Evolutionary conservation across 1,140 invertebrate genomes (phyloP).

Genomic region (Mactra quadrangularis): DNA sequence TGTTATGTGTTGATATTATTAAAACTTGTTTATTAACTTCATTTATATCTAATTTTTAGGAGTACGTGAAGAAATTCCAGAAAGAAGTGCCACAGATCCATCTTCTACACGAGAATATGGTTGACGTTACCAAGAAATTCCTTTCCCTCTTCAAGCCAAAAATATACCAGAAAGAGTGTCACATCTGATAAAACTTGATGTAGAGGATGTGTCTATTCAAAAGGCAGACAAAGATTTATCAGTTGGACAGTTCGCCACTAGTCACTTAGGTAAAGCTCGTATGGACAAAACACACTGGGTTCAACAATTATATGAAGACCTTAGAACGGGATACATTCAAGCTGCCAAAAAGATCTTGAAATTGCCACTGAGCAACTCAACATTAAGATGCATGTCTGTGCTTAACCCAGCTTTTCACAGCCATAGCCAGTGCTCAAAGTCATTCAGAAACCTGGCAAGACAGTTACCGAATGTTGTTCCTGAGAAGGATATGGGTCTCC

Average conservation of each 20-base stretch:
- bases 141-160: not conserved
- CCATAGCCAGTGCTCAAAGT: not conserved
- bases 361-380: conserved; percentile 1
- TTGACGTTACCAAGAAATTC: conserved; percentile 1
- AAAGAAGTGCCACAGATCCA: conserved; percentile 10
- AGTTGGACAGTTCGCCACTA: not conserved
- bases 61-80: conserved; percentile 17
- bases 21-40: no score
- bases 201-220: not conserved
- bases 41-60: conserved; percentile 7
- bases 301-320: not conserved
- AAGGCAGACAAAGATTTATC: conserved; percentile 17
- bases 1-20: no score
- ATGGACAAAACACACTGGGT: conserved; percentile 13
- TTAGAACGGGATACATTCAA: not conserved
- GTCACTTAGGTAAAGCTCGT: not conserved
- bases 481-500: not conserved
- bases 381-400: not conserved
- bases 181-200: conserved; percentile 30
- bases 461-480: conserved; percentile 1
- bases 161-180: conserved; percentile 42
- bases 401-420: not conserved
- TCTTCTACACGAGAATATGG: not conserved
- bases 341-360: conserved; percentile 5
- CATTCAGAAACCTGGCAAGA: not conserved